A percentile compares a stretch with the other conserved stretches of the same genome.
Evolutionary conservation across 37 sponge, comb jelly and placozoan species (phyloP).

Genomic region (Theonella swinhoei): DNA sequence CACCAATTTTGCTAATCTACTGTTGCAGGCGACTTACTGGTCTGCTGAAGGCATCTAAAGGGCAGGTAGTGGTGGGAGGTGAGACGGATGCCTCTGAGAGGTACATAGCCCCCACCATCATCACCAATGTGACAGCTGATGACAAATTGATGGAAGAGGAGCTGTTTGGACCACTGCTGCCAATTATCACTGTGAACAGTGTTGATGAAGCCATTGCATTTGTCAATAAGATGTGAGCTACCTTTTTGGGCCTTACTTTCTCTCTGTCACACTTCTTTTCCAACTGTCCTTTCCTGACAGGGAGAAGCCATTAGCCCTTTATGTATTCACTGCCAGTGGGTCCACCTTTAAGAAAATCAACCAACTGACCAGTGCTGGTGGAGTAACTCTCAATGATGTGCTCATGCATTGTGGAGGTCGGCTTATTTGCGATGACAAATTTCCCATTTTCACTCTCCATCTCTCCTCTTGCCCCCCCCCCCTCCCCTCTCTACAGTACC

Average conservation of each 20-base stretch:
- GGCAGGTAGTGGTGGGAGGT: constrained; percentile 68
- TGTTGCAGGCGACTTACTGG: constrained; percentile 65
- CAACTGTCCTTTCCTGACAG: too few relatives aligned
- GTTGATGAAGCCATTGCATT: constrained; percentile 81
- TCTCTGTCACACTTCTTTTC: too few relatives aligned
- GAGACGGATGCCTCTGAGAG: constrained; percentile 52
- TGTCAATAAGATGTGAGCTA: constrained; percentile 37
- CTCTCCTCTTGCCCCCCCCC: background rate
- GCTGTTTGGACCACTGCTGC: constrained; percentile 92
- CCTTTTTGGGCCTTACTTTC: background rate
- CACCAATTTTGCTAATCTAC: too few relatives aligned
- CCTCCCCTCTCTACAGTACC: too few relatives aligned
- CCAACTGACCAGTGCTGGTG: constrained; percentile 70
- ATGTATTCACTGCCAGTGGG: constrained; percentile 86
- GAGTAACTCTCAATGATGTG: constrained; percentile 75
- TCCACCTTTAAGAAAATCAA: constrained; percentile 50
- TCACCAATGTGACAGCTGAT: constrained; percentile 69
- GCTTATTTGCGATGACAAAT: background rate
- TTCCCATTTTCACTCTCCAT: too few relatives aligned
- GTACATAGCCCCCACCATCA: constrained; percentile 87
- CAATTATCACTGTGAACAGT: constrained; percentile 68
- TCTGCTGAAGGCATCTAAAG: constrained; percentile 51
- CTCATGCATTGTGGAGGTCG: constrained; percentile 68
- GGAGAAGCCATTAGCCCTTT: constrained; percentile 88
- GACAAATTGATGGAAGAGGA: constrained; percentile 90